Conservation (phyloP, 2,113 vertebrate species). For the Nesogale talazaci region DNA sequence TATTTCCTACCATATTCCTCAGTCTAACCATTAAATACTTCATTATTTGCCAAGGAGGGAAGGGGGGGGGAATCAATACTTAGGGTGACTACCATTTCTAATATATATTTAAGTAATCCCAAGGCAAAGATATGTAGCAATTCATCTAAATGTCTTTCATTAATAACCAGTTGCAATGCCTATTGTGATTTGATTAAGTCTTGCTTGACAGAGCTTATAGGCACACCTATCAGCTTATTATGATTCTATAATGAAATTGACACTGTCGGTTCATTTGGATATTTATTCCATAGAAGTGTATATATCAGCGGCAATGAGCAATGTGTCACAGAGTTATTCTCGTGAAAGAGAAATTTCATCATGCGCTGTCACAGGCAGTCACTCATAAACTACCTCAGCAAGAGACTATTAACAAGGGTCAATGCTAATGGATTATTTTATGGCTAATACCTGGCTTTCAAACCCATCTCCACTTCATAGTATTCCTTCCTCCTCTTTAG, state of each 20-base stretch:
- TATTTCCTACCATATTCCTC: conserved; percentile 42
- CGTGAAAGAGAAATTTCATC: conserved; percentile 57
- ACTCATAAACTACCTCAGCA: conserved; percentile 72
- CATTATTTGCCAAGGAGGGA: conserved; percentile 60
- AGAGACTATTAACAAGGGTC: conserved; percentile 45
- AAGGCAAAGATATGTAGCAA: conserved; percentile 58
- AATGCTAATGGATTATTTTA: conserved; percentile 40
- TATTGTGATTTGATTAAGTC: conserved; percentile 81
- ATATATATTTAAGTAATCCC: conserved; percentile 61
- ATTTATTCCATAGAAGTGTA: conserved; percentile 69
- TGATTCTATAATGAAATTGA: conserved; percentile 81
- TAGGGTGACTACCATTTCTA: conserved; percentile 74
- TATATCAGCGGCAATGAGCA: conserved; percentile 65
- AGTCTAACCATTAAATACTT: conserved; percentile 68
- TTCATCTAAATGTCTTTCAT: conserved; percentile 68
- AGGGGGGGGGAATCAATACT: conserved; percentile 26
- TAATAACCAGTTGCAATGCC: conserved; percentile 78
- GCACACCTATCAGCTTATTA: conserved; percentile 81
- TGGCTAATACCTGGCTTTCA: conserved; percentile 49
- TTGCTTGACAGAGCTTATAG: conserved; percentile 80
- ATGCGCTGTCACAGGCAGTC: background rate
- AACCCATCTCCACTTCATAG: conserved; percentile 16
- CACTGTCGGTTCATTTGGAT: conserved; percentile 77
- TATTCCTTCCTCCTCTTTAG: conserved; percentile 57
- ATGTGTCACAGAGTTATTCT: conserved; percentile 55